A percentile compares a stretch with the other conserved stretches of the same genome.
phyloP scores from a whole-genome alignment of 2,113 vertebrate genomes.

The Megaleporinus macrocephalus region DNA sequence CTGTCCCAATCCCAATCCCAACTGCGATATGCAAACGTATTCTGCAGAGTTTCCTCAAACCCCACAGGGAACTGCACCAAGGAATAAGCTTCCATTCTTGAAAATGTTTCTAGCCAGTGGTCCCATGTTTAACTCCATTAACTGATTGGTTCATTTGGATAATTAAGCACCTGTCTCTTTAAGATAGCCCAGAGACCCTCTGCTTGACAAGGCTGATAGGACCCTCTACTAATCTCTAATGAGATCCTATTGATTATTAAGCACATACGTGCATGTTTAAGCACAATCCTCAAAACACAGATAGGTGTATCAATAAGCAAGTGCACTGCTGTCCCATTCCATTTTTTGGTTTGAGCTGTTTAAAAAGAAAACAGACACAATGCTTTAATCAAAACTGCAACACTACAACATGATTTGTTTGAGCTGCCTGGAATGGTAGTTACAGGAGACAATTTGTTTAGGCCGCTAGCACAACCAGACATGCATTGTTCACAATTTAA shows the following conservation, averaged over 20 bases:
- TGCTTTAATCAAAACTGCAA: no score
- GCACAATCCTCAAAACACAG: not conserved
- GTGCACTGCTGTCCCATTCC: no score
- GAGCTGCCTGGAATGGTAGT: no score
- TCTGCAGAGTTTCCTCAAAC: not conserved
- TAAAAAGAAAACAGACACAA: no score
- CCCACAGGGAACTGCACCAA: not conserved
- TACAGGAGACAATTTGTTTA: no score
- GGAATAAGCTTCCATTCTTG: conserved; percentile 5
- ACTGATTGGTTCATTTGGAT: conserved; percentile 29
- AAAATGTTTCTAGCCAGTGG: not conserved
- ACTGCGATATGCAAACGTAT: no score
- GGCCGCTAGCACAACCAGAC: no score
- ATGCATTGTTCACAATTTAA: no score
- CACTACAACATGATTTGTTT: no score
- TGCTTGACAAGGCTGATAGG: not conserved
- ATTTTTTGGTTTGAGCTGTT: no score
- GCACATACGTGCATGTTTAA: not conserved
- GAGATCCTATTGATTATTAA: conserved; percentile 43
- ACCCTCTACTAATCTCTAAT: conserved; percentile 27
- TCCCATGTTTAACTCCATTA: conserved; percentile 36
- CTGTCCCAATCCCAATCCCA: no score
- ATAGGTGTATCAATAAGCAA: no score
- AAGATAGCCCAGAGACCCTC: not conserved
- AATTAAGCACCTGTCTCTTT: conserved; percentile 21